Percentiles rank a stretch among this genome's conserved stretches.
Evolutionary conservation across 2,113 vertebrate genomes (phyloP).

Genomic region (Austrofundulus limnaeus): DNA sequence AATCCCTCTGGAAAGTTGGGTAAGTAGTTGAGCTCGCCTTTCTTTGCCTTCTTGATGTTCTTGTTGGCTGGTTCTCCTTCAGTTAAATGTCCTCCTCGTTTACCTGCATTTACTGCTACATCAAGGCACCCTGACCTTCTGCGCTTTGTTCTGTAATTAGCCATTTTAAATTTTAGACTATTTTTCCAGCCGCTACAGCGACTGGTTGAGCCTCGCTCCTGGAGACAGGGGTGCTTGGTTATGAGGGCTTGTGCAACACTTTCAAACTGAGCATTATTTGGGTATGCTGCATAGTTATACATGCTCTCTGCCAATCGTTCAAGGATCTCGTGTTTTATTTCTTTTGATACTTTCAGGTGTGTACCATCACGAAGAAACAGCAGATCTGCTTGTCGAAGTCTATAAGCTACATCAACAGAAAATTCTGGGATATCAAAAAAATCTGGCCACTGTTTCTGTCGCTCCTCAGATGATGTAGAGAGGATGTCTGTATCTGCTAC

Average conservation of each 20-base stretch:
- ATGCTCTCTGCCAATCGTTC: constrained; percentile 21
- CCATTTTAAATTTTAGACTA: background rate
- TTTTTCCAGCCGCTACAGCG: constrained; percentile 16
- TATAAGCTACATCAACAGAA: constrained; percentile 18
- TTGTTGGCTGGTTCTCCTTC: constrained; percentile 8
- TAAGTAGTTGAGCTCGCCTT: constrained; percentile 11
- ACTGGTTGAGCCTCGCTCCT: constrained; percentile 1
- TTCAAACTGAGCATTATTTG: constrained; percentile 4
- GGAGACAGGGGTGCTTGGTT: constrained; percentile 6
- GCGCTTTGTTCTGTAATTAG: constrained; percentile 5
- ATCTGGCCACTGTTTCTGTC: background rate
- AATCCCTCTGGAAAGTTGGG: constrained; percentile 15
- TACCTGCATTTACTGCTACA: constrained; percentile 10
- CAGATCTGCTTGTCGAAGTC: constrained; percentile 9
- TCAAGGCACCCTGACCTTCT: constrained; percentile 1
- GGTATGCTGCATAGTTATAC: constrained; percentile 3
- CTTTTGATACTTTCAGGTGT: constrained; percentile 7
- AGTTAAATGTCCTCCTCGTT: background rate
- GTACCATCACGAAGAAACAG: background rate
- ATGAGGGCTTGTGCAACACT: constrained; percentile 5
- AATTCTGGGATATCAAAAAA: background rate
- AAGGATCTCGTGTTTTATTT: constrained; percentile 12
- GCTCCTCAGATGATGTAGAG: constrained; percentile 13
- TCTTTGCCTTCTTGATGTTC: constrained; percentile 10
- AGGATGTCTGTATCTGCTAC: constrained; percentile 13